Percentiles rank a stretch among this genome's conserved stretches.
Conservation (phyloP, 92 coral and sea anemone species). For the Parazoanthus swiftii region DNA sequence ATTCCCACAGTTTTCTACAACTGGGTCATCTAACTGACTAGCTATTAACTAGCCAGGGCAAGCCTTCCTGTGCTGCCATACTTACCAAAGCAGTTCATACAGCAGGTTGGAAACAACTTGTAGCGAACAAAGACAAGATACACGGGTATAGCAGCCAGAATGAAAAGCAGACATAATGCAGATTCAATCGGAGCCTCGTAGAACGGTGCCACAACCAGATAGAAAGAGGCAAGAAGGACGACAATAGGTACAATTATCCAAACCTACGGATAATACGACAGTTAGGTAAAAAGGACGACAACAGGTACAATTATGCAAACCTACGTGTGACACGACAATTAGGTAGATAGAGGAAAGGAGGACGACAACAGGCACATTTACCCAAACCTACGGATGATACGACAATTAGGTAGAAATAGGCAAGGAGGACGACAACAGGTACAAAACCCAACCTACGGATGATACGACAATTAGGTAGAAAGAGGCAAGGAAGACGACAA, state of each 20-base stretch:
- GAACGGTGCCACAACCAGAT: slow-evolving; percentile 55
- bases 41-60: neutral
- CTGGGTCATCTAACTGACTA: too few species aligned
- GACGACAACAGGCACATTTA: slow-evolving; percentile 44
- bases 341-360: slow-evolving; percentile 41
- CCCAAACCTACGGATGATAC: slow-evolving; percentile 33
- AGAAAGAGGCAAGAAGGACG: slow-evolving; percentile 46
- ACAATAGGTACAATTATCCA: slow-evolving; percentile 46
- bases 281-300: slow-evolving; percentile 41
- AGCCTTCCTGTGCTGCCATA: neutral
- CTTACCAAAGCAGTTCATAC: slow-evolving; percentile 47
- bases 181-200: slow-evolving; percentile 54
- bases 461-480: slow-evolving; percentile 36
- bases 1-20: too few species aligned
- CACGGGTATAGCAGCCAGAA: slow-evolving; percentile 56
- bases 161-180: slow-evolving; percentile 47
- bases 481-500: slow-evolving; percentile 41
- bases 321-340: slow-evolving; percentile 14
- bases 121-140: slow-evolving; percentile 41
- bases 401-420: slow-evolving; percentile 41
- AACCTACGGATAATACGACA: slow-evolving; percentile 23
- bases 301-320: slow-evolving; percentile 45
- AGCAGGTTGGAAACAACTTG: slow-evolving; percentile 43
- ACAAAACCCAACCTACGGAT: too few species aligned
- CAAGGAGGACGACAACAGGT: slow-evolving; percentile 37